phyloP scores from a whole-genome alignment of 2,113 vertebrate genomes.

The Phoenicopterus ruber region DNA sequence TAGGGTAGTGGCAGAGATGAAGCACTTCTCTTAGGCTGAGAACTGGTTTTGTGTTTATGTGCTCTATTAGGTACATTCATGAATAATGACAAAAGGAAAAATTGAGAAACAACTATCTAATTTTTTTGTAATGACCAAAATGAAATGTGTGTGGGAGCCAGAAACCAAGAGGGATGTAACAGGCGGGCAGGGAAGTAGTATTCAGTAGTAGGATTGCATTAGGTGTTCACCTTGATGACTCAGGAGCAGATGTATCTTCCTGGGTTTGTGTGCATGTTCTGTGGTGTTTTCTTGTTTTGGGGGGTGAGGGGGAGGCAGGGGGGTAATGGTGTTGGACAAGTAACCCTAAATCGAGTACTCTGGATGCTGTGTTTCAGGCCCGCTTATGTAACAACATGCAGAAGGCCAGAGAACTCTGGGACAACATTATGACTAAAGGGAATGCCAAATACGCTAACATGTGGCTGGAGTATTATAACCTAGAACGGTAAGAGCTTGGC shows the following conservation, averaged over 20 bases:
- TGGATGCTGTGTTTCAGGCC: slow-evolving; percentile 72
- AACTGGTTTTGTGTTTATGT: not conserved
- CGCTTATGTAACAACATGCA: slow-evolving; percentile 95
- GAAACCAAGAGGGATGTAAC: not conserved
- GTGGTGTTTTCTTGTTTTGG: not conserved
- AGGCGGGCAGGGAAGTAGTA: not conserved
- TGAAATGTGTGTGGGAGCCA: not conserved
- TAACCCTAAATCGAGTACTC: not conserved
- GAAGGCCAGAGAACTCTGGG: slow-evolving; percentile 96
- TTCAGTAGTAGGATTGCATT: not conserved
- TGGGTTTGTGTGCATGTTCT: not conserved
- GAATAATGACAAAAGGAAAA: not conserved
- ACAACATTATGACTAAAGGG: slow-evolving; percentile 97
- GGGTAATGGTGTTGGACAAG: too few species aligned
- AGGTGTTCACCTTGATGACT: not conserved
- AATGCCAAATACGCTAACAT: slow-evolving; percentile 97
- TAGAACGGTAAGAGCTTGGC: slow-evolving; percentile 82
- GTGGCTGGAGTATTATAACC: slow-evolving; percentile 98
- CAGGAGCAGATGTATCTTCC: not conserved
- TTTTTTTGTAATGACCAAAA: not conserved
- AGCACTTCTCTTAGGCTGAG: not conserved
- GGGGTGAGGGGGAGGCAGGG: too few species aligned
- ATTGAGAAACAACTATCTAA: not conserved
- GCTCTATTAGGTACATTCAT: not conserved
- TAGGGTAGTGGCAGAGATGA: too few species aligned